Evolutionary conservation across 1,140 invertebrate species (phyloP).

Genomic region (Helicoverpa zea): DNA sequence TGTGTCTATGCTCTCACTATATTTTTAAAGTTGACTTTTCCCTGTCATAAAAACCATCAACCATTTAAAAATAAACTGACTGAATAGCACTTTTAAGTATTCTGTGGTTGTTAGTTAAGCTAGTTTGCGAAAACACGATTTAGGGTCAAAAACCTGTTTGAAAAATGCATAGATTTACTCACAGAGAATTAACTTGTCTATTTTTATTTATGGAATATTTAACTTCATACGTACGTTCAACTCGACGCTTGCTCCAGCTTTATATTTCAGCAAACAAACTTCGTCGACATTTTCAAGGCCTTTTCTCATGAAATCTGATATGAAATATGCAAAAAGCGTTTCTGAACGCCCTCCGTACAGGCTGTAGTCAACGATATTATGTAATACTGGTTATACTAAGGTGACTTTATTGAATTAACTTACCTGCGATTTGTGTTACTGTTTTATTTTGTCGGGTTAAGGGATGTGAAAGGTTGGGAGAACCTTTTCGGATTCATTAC

Average conservation of each 20-base stretch:
- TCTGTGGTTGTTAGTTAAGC: no score
- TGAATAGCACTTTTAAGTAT: no score
- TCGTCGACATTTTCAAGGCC: constrained; percentile 46
- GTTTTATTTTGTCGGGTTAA: constrained; percentile 4
- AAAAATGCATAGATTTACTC: background rate
- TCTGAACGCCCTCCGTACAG: constrained; percentile 1
- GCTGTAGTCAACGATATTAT: constrained; percentile 8
- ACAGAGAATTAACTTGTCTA: background rate
- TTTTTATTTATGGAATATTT: constrained; percentile 49
- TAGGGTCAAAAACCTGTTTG: background rate
- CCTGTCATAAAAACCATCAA: no score
- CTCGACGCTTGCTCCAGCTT: background rate
- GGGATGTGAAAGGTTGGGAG: background rate
- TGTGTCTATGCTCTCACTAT: no score
- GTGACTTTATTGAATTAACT: constrained; percentile 45
- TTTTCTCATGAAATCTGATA: constrained; percentile 59
- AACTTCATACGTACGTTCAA: constrained; percentile 14
- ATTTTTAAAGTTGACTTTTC: no score
- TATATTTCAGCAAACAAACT: constrained; percentile 44
- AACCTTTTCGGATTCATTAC: background rate
- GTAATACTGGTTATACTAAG: constrained; percentile 18
- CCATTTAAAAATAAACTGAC: no score
- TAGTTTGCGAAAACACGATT: no score
- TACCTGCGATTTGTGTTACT: constrained; percentile 35
- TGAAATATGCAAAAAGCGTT: constrained; percentile 64